These are phyloP conservation scores for Mastomys natalensis DNA, from an alignment of 2,113 vertebrate species.

Conservation along the genomic window DNA sequence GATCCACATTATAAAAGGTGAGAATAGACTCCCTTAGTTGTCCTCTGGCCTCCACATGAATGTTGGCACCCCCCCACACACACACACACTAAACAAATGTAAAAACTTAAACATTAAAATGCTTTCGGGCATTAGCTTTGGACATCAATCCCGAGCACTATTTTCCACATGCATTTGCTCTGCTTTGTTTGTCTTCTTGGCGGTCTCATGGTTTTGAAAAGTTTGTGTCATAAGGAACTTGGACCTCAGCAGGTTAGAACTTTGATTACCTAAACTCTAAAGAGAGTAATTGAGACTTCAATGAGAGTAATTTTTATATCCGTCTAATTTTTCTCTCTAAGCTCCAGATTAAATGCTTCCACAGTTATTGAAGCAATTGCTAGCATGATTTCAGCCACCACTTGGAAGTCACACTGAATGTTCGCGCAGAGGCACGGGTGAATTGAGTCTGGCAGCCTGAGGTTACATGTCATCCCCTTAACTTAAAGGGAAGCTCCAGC, in stretches of 20 bases:
- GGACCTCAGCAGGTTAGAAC: background rate
- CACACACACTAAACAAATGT: background rate
- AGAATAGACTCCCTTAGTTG: background rate
- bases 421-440: background rate
- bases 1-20: background rate
- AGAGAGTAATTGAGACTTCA: constrained; percentile 18
- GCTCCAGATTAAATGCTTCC: constrained; percentile 21
- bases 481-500: background rate
- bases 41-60: background rate
- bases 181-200: background rate
- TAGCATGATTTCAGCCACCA: constrained; percentile 1
- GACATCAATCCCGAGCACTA: background rate
- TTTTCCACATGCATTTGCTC: background rate
- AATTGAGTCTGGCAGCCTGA: background rate
- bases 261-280: constrained; percentile 48
- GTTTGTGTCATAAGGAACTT: background rate
- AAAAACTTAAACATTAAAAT: background rate
- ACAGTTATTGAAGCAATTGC: constrained; percentile 5
- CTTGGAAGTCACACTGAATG: background rate
- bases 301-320: constrained; percentile 14
- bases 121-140: background rate
- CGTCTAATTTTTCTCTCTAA: constrained; percentile 43
- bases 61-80: background rate
- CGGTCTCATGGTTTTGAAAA: background rate
- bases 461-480: background rate